Evolutionary conservation across 2,888 invertebrate species (phyloP).

Genomic region (Dromius quadrimaculatus): DNA sequence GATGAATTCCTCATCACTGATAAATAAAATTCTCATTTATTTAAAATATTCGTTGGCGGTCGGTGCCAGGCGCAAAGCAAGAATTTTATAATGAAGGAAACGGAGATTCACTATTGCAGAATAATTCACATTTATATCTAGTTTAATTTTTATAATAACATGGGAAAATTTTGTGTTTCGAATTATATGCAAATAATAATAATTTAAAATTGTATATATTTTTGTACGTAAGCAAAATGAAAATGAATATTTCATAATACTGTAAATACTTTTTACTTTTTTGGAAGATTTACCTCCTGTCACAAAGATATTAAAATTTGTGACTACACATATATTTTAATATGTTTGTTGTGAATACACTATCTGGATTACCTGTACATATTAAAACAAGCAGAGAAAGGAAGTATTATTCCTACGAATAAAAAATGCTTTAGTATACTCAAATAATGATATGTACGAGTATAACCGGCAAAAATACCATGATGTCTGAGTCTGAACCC

Average conservation of each 20-base stretch:
- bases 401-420: too few relatives aligned
- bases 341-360: too few relatives aligned
- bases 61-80: conserved; percentile 10
- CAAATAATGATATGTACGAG: too few relatives aligned
- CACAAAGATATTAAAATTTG: conserved; percentile 17
- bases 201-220: background rate
- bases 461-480: too few relatives aligned
- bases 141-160: background rate
- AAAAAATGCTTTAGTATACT: too few relatives aligned
- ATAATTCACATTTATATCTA: background rate
- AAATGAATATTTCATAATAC: background rate
- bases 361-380: too few relatives aligned
- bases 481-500: too few relatives aligned
- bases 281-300: background rate
- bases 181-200: background rate
- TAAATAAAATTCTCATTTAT: conserved; percentile 30
- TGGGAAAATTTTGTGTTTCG: background rate
- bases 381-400: too few relatives aligned
- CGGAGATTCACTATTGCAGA: background rate
- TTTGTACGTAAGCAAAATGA: background rate
- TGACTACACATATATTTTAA: conserved; percentile 24
- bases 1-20: conserved; percentile 8
- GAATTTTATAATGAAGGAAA: conserved; percentile 15
- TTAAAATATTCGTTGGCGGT: background rate
- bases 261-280: background rate